phyloP scores from a whole-genome alignment of 2,888 invertebrate species.

The Drosophila mimica region DNA sequence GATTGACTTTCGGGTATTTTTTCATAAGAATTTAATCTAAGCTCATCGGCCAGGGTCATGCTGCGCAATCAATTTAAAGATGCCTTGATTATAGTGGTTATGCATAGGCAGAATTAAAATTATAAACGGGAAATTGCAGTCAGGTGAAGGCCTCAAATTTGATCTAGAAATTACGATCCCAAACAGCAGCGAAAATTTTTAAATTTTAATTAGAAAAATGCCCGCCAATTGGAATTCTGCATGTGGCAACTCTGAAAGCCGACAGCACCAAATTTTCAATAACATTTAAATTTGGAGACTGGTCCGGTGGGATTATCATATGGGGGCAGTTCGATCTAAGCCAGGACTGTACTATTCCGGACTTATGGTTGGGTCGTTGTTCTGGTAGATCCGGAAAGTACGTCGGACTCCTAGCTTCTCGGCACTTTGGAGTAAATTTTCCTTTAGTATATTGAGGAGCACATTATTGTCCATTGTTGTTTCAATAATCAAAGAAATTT shows the following conservation, averaged over 20 bases:
- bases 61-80: constrained; percentile 9
- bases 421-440: no score
- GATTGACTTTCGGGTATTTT: constrained; percentile 28
- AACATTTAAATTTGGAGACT: no score
- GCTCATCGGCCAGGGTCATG: background rate
- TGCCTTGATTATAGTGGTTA: constrained; percentile 7
- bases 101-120: constrained; percentile 9
- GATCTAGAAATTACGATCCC: constrained; percentile 5
- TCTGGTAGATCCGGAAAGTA: no score
- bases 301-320: no score
- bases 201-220: constrained; percentile 7
- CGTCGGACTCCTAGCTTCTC: no score
- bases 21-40: constrained; percentile 15
- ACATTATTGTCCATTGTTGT: no score
- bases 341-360: no score
- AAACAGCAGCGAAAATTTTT: background rate
- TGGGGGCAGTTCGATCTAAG: no score
- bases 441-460: no score
- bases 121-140: background rate
- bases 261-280: constrained; percentile 34
- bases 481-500: no score
- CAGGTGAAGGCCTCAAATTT: background rate
- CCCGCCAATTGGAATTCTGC: constrained; percentile 6
- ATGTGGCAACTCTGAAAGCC: constrained; percentile 10
- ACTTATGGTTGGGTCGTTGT: no score